Conservation (phyloP, 2,113 vertebrate species). For the Syrmaticus mikado region DNA sequence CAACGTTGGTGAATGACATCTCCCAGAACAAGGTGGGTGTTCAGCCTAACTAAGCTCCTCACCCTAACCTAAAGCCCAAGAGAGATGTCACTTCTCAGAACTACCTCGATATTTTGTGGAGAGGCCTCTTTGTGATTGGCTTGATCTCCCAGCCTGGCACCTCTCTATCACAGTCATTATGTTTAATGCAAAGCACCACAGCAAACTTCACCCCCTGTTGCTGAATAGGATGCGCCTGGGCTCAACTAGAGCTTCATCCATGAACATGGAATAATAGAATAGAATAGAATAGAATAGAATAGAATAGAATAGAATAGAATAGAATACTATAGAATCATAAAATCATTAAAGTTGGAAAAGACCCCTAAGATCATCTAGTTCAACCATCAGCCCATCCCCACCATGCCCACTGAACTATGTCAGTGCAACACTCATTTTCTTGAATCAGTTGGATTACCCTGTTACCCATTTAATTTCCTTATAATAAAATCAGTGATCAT, state of each 20-base stretch:
- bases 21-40: not conserved
- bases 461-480: not conserved
- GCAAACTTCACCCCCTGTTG: not conserved
- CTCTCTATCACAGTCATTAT: not conserved
- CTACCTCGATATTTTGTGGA: rapidly evolving
- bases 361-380: too few species aligned
- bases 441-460: not conserved
- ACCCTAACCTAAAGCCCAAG: not conserved
- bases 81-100: not conserved
- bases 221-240: not conserved
- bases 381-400: too few species aligned
- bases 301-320: too few species aligned
- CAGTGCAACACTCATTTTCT: too few species aligned
- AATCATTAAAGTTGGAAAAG: too few species aligned
- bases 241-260: not conserved
- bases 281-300: too few species aligned
- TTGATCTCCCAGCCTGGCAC: not conserved
- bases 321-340: too few species aligned
- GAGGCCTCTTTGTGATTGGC: not conserved
- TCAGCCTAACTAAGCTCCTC: not conserved
- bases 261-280: too few species aligned
- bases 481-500: not conserved
- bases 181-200: not conserved
- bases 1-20: not conserved
- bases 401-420: too few species aligned